A percentile compares a stretch with the other conserved stretches of the same genome.
These are phyloP conservation scores for Nycticorax nycticorax DNA, from an alignment of 2,113 vertebrate species.

Conservation along the genomic window DNA sequence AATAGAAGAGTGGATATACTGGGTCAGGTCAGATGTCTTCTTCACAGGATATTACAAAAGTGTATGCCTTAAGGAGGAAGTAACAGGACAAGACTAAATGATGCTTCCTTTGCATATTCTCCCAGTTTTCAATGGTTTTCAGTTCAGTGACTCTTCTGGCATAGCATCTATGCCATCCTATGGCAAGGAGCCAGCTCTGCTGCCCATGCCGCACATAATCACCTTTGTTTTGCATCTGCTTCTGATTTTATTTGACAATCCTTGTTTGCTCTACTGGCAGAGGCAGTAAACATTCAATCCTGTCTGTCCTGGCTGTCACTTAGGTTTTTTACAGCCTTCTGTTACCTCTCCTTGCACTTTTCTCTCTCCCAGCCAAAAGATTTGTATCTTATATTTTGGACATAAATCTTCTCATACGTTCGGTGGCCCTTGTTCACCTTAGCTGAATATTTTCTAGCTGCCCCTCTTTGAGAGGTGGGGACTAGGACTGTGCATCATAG, in stretches of 20 bases:
- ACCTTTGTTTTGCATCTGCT: not conserved
- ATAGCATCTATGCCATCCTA: fast-evolving
- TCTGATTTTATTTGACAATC: not conserved
- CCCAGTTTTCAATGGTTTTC: not conserved
- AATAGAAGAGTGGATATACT: not conserved
- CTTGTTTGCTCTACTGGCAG: not conserved
- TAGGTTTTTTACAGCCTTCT: not conserved
- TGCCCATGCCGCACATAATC: not conserved
- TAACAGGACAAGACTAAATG: not conserved
- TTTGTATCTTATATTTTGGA: not conserved
- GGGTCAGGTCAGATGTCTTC: not conserved
- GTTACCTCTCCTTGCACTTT: not conserved
- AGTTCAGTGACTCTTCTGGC: not conserved
- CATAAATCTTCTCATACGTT: not conserved
- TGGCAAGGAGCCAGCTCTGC: not conserved
- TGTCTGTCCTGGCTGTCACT: not conserved
- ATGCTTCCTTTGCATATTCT: not conserved
- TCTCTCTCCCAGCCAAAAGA: not conserved
- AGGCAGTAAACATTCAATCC: not conserved
- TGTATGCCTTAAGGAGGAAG: not conserved
- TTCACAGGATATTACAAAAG: not conserved
- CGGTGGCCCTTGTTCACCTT: not conserved
- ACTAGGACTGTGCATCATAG: not conserved
- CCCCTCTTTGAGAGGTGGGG: not conserved
- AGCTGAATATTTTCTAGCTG: not conserved